These are phyloP conservation scores for Drosophila macrospina DNA, from an alignment of 2,888 invertebrate genomes.

Conservation along the genomic window DNA sequence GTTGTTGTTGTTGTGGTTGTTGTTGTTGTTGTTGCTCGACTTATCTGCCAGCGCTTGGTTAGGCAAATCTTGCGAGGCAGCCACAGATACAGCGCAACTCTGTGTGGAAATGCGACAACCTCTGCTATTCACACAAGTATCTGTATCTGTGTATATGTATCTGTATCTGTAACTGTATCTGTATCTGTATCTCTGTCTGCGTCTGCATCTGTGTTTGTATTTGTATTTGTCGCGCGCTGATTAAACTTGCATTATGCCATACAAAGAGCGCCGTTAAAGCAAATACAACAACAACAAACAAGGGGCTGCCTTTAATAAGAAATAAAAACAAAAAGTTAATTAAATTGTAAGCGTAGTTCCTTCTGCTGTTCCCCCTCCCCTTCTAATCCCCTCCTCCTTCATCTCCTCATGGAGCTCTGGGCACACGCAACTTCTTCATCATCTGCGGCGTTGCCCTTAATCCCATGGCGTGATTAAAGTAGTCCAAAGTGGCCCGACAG, in stretches of 20 bases:
- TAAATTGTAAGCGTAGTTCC: conserved; percentile 76
- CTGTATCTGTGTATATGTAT: conserved; percentile 55
- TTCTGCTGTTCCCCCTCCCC: not conserved
- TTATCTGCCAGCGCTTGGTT: conserved; percentile 64
- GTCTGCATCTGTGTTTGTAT: conserved; percentile 42
- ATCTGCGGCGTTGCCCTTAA: conserved; percentile 71
- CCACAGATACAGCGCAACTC: conserved; percentile 20
- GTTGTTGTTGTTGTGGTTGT: conserved; percentile 50
- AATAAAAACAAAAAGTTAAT: conserved; percentile 79
- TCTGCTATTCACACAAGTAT: conserved; percentile 12
- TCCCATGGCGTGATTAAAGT: conserved; percentile 81
- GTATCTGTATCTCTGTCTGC: conserved; percentile 38
- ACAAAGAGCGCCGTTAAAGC: conserved; percentile 75
- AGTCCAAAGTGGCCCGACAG: conserved; percentile 61
- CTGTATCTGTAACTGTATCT: conserved; percentile 55
- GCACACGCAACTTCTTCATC: conserved; percentile 81
- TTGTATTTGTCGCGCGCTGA: conserved; percentile 68
- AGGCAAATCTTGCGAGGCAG: conserved; percentile 67
- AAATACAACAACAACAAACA: conserved; percentile 62
- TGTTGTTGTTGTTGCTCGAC: conserved; percentile 39
- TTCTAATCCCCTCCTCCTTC: not conserved
- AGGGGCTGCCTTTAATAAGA: conserved; percentile 71
- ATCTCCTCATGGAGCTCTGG: conserved; percentile 1
- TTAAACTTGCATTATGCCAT: conserved; percentile 75
- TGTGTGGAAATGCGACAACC: conserved; percentile 25